Base-by-base conservation (phyloP, 2,113 vertebrate species). In the Choloepus hoffmanni region DNA sequence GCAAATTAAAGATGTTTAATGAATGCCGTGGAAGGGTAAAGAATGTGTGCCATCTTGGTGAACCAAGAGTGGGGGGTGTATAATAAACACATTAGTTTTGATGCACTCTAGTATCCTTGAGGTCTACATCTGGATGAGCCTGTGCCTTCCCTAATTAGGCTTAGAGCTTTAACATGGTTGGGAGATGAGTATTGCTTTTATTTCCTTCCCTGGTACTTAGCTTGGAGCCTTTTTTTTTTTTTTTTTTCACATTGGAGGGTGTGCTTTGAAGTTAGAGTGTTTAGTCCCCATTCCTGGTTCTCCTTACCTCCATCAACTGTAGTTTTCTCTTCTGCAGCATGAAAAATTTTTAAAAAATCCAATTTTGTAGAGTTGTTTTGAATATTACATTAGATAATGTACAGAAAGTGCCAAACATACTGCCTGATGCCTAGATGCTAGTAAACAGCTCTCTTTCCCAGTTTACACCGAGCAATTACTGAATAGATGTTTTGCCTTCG, bases 231-330 rank as follows among this genome's bases (percentile, higher is more conserved):
- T 62, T 24, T 62, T 36, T 5, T 62, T 24, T 62, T 21, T 63
- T 63, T 63, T 24, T 63, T 63, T 63, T 9, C 84, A 87, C 36
- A 81, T 5, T 77, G 70, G 43, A 40, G 13, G 78, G 7, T 55
- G 24, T 33, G 8, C 40, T 82, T 63, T 21, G 45, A 90, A 73
- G 16, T 89, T 67, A 92, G 89, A 88, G 96, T 68, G 11, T 77
- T 84, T 73, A 21, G 58, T 72, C 79, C 7, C 48, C 36, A 50
- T 8, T 72, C 19, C n/a, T 84, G 62, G 26, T 2, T 70, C 45
- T 85, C 5, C 30, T 85, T 26, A 72, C 53, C 50, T 48, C 62
- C 9, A 40, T 15, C 21, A 55, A 36, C 43, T 7, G 79, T 94
- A 36, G 43, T 21, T 83, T 96, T 88, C 28, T 85, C 8, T 89